A percentile compares a stretch with the other conserved stretches of the same genome.
Evolutionary conservation across 1,140 invertebrate species (phyloP).

Genomic region (Ganaspis sp.): DNA sequence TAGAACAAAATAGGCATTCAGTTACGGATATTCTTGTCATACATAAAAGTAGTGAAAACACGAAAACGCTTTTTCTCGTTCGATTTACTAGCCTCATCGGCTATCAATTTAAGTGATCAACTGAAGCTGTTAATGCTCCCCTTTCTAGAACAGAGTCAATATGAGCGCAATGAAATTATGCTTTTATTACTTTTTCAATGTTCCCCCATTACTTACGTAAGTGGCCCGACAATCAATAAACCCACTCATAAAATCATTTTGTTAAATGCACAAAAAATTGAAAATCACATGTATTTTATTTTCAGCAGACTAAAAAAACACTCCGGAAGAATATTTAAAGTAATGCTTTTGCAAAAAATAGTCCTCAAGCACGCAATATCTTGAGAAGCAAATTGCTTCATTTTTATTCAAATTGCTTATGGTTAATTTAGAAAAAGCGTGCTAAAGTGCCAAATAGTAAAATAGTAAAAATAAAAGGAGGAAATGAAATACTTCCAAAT

Average conservation of each 20-base stretch:
- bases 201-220: neutral
- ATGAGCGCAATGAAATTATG: slow-evolving; percentile 4
- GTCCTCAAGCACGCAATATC: neutral
- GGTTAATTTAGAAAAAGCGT: too few species aligned
- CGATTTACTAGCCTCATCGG: slow-evolving; percentile 10
- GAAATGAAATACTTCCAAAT: too few species aligned
- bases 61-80: slow-evolving; percentile 17
- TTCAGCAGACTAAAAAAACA: neutral
- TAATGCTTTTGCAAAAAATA: neutral
- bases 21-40: neutral
- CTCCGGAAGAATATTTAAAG: neutral
- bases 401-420: too few species aligned
- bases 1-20: neutral
- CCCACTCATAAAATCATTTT: neutral
- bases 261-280: neutral
- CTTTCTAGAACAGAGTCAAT: neutral
- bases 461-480: too few species aligned
- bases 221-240: neutral
- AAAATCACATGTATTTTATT: neutral
- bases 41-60: slow-evolving; percentile 14
- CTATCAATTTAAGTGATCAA: slow-evolving; percentile 5
- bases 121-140: slow-evolving; percentile 12
- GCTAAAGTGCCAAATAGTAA: too few species aligned
- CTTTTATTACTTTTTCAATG: slow-evolving; percentile 23
- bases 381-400: neutral